A percentile compares a stretch with the other conserved stretches of the same genome.
phyloP scores from a whole-genome alignment of 2,888 invertebrate genomes.

The Drosophila putrida region DNA sequence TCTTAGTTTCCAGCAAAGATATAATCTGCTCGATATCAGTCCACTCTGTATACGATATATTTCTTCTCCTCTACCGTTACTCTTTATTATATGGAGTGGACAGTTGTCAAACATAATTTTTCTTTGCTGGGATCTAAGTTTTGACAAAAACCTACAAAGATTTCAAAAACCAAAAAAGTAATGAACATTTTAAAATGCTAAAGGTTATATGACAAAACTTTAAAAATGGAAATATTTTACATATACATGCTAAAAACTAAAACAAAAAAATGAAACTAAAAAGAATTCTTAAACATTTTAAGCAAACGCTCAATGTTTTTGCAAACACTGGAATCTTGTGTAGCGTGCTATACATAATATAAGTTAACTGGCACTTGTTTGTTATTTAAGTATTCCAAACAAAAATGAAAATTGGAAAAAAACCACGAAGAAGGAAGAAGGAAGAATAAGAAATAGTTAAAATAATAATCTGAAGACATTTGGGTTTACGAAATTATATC shows the following conservation, averaged over 20 bases:
- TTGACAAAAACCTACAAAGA: slow-evolving; percentile 43
- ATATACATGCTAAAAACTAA: slow-evolving; percentile 34
- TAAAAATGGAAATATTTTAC: slow-evolving; percentile 60
- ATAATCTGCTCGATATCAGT: too few relatives aligned
- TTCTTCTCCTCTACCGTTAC: too few relatives aligned
- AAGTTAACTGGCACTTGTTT: slow-evolving; percentile 63
- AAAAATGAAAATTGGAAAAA: slow-evolving; percentile 9
- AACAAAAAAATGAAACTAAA: slow-evolving; percentile 19
- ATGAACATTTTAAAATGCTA: slow-evolving; percentile 64
- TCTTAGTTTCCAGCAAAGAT: too few relatives aligned
- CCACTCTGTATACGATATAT: too few relatives aligned
- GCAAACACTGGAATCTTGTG: slow-evolving; percentile 67
- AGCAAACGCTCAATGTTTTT: slow-evolving; percentile 72
- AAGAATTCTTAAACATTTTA: slow-evolving; percentile 44
- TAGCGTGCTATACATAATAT: slow-evolving; percentile 65
- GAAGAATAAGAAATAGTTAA: slow-evolving; percentile 3
- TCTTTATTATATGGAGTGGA: too few relatives aligned
- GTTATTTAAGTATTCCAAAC: slow-evolving; percentile 63
- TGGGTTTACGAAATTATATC: slow-evolving; percentile 43
- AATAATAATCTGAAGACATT: slow-evolving; percentile 67
- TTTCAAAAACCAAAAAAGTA: slow-evolving; percentile 42
- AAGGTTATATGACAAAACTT: slow-evolving; percentile 57
- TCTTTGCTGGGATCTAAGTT: too few relatives aligned
- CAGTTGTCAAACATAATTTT: too few relatives aligned
- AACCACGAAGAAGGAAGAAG: neutral